Evolutionary conservation across 2,888 invertebrate species (phyloP).

Genomic region (Nasonovia ribisnigri): DNA sequence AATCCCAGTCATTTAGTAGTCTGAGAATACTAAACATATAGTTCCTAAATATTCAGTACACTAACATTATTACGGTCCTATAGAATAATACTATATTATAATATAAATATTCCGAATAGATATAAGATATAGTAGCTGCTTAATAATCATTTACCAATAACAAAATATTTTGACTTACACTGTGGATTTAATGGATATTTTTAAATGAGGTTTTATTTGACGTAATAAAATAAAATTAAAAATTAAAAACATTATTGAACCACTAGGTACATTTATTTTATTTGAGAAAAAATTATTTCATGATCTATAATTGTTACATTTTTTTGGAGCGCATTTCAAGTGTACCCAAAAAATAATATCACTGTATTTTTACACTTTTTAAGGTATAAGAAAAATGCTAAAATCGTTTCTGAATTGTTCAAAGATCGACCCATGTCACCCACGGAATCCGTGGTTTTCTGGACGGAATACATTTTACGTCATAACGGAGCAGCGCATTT

Average conservation of each 20-base stretch:
- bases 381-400: not conserved
- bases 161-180: not conserved
- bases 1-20: not conserved
- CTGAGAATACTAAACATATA: not conserved
- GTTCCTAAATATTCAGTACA: no score
- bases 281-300: not conserved
- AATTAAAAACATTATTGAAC: not conserved
- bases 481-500: constrained; percentile 3
- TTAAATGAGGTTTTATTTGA: not conserved
- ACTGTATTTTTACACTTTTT: not conserved
- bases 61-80: not conserved
- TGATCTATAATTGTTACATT: not conserved
- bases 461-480: constrained; percentile 34
- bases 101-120: not conserved
- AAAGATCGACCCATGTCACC: constrained; percentile 34
- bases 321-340: not conserved
- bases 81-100: not conserved
- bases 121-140: not conserved
- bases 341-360: not conserved
- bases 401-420: not conserved
- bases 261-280: not conserved
- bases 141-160: not conserved
- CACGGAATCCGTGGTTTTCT: not conserved
- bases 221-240: no score
- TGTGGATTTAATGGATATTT: no score